A percentile compares a stretch with the other conserved stretches of the same genome.
Evolutionary conservation across 2,888 invertebrate species (phyloP).

Genomic region (Dicyrtomina minuta): DNA sequence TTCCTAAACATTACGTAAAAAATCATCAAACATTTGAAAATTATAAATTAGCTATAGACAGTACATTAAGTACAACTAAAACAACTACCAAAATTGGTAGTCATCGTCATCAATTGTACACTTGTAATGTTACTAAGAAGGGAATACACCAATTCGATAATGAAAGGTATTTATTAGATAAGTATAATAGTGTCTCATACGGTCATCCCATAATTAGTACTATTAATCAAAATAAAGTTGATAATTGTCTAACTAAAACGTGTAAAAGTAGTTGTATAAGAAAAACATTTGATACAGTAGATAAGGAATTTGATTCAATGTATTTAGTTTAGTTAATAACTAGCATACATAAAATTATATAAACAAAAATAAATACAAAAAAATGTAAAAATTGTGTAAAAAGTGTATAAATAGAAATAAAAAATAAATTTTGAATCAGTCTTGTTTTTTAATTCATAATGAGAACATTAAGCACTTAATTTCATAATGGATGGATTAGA

Average conservation of each 20-base stretch:
- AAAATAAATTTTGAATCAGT: neutral
- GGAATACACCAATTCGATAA: constrained; percentile 8
- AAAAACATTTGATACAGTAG: too few relatives aligned
- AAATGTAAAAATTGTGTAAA: neutral
- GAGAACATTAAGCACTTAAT: neutral
- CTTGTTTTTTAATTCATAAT: neutral
- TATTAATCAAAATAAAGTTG: neutral
- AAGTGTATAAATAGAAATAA: neutral
- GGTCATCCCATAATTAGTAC: constrained; percentile 1
- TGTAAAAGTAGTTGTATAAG: too few relatives aligned
- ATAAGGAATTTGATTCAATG: too few relatives aligned
- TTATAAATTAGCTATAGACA: neutral
- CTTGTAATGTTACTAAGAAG: neutral
- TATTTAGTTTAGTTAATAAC: neutral
- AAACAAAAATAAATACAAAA: too few relatives aligned
- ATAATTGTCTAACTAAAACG: neutral
- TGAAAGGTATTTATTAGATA: constrained; percentile 17
- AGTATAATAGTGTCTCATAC: constrained; percentile 12
- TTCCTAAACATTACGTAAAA: constrained; percentile 1
- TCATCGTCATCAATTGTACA: constrained; percentile 26
- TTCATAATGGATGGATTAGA: constrained; percentile 3
- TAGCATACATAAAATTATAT: too few relatives aligned
- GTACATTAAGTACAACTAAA: neutral
- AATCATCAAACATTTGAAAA: constrained; percentile 1
- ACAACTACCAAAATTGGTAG: neutral